Percentiles rank a stretch among this genome's conserved stretches.
These are phyloP conservation scores for Hirtodrosophila cameraria DNA, from an alignment of 2,888 invertebrate genomes.

Conservation along the genomic window DNA sequence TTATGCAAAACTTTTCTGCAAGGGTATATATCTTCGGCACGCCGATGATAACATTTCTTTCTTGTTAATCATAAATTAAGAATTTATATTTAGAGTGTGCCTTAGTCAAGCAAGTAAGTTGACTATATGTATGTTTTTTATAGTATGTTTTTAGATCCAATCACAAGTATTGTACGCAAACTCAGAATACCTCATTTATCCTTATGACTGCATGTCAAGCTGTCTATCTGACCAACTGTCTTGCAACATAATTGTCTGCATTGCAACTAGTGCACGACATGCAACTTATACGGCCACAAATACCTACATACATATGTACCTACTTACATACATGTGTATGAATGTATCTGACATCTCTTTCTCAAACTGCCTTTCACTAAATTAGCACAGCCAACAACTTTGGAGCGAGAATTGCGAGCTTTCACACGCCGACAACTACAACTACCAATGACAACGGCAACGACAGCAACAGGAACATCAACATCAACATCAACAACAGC, in stretches of 20 bases:
- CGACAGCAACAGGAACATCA: slow-evolving; percentile 7
- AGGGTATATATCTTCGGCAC: no score
- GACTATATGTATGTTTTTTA: no score
- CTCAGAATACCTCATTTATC: slow-evolving; percentile 1
- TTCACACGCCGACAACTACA: slow-evolving; percentile 26
- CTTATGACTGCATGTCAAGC: background rate
- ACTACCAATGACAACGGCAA: background rate
- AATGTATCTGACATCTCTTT: background rate
- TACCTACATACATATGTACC: background rate
- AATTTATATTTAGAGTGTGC: no score
- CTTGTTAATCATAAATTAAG: no score
- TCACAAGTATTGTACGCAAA: background rate
- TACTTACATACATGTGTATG: background rate
- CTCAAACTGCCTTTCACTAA: slow-evolving; percentile 8
- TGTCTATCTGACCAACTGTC: slow-evolving; percentile 12
- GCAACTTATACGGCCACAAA: no score
- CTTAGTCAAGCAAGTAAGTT: no score
- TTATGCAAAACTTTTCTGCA: no score
- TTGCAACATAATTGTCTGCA: slow-evolving; percentile 36
- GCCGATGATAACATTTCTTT: no score
- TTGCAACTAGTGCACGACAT: slow-evolving; percentile 43
- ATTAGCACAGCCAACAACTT: slow-evolving; percentile 25
- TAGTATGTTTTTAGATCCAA: no score
- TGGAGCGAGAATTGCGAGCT: slow-evolving; percentile 14
- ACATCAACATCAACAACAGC: slow-evolving; percentile 22